Evolutionary conservation across 2,888 invertebrate genomes (phyloP).

Genomic region (Noctua janthe): DNA sequence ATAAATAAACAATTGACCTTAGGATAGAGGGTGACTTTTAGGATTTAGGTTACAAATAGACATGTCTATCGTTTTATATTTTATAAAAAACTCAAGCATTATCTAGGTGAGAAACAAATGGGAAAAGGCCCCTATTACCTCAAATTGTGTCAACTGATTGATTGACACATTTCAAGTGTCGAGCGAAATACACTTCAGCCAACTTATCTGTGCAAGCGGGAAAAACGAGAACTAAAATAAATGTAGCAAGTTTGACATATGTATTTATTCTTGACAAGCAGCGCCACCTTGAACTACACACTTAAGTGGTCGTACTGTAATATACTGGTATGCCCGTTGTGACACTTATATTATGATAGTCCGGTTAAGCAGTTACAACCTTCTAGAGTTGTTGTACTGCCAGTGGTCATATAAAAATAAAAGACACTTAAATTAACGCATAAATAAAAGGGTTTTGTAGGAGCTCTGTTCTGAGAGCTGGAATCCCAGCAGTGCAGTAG

Average conservation of each 20-base stretch:
- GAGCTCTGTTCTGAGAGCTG: too few relatives aligned
- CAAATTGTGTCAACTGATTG: not conserved
- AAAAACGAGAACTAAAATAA: not conserved
- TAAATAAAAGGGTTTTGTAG: too few relatives aligned
- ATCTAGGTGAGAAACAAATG: not conserved
- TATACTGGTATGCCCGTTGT: not conserved
- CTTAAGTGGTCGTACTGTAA: not conserved
- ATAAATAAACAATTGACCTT: constrained; percentile 14
- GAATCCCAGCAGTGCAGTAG: not conserved
- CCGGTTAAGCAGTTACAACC: too few relatives aligned
- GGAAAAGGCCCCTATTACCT: not conserved
- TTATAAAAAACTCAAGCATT: not conserved
- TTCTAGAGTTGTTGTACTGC: too few relatives aligned
- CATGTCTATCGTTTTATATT: not conserved
- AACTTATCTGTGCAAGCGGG: not conserved
- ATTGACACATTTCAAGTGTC: not conserved
- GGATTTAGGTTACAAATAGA: not conserved
- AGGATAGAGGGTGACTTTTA: constrained; percentile 3
- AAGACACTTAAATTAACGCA: not conserved
- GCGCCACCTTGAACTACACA: not conserved
- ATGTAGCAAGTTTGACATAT: not conserved
- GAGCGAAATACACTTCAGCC: not conserved
- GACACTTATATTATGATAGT: not conserved
- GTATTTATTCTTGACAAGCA: not conserved
- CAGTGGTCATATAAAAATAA: too few relatives aligned